phyloP scores from a whole-genome alignment of 2,888 invertebrate genomes.

The Neuroscelio doddi region DNA sequence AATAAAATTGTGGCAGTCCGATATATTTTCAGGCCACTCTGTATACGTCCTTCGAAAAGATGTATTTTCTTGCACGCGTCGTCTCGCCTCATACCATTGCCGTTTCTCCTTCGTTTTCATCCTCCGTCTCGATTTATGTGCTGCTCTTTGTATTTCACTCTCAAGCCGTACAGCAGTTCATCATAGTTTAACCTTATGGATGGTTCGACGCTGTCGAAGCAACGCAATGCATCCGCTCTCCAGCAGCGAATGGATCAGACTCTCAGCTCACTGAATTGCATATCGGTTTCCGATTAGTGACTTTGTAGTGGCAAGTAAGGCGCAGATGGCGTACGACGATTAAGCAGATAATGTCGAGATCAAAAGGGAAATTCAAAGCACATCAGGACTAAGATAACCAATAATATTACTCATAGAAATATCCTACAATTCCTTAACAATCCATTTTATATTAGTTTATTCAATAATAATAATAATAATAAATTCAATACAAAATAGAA shows the following conservation, averaged over 20 bases:
- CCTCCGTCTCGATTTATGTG: slow-evolving; percentile 31
- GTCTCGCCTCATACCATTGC: slow-evolving; percentile 24
- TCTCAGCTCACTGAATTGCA: slow-evolving; percentile 42
- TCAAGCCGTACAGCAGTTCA: slow-evolving; percentile 40
- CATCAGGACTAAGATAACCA: slow-evolving; percentile 18
- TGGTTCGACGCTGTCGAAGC: slow-evolving; percentile 38
- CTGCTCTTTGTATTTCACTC: slow-evolving; percentile 37
- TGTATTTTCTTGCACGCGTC: slow-evolving; percentile 23
- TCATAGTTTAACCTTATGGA: slow-evolving; percentile 44
- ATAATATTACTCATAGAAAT: slow-evolving; percentile 11
- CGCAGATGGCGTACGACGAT: slow-evolving; percentile 26
- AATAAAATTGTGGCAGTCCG: not conserved
- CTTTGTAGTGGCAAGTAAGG: slow-evolving; percentile 45
- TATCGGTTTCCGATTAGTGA: slow-evolving; percentile 48
- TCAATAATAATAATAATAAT: too few species aligned
- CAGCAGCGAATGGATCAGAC: slow-evolving; percentile 34
- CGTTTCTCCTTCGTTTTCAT: slow-evolving; percentile 38
- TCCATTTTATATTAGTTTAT: too few species aligned
- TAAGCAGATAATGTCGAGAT: slow-evolving; percentile 24
- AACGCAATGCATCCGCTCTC: slow-evolving; percentile 38
- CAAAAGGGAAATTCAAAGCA: slow-evolving; percentile 21
- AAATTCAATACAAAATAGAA: too few species aligned
- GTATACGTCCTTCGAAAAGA: not conserved
- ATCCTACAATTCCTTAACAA: not conserved
- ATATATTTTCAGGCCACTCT: not conserved